Percentiles rank a stretch among this genome's conserved stretches.
Evolutionary conservation across 2,888 invertebrate genomes (phyloP).

Genomic region (Rugalucina vietnamica): DNA sequence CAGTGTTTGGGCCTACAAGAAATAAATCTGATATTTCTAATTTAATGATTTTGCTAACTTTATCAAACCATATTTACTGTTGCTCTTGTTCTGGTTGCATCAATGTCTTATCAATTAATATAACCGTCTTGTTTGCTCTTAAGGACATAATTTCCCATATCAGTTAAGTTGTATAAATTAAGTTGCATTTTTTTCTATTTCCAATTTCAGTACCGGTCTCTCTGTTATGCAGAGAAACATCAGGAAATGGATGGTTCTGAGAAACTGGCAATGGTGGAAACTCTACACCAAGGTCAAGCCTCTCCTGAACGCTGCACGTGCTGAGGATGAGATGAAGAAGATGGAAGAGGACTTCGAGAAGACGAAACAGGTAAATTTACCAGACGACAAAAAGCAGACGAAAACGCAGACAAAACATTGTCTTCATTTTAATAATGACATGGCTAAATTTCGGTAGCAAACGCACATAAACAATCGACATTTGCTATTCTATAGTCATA

Average conservation of each 20-base stretch:
- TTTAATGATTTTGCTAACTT: too few species aligned
- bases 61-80: too few species aligned
- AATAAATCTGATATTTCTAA: too few species aligned
- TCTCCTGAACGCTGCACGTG: constrained; percentile 98
- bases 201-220: constrained; percentile 94
- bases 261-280: constrained; percentile 99
- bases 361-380: too few species aligned
- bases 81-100: neutral
- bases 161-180: neutral
- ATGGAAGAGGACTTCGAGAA: constrained; percentile 98
- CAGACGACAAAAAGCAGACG: too few species aligned
- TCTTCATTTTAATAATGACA: too few species aligned
- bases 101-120: neutral
- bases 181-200: too few species aligned
- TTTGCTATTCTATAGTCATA: too few species aligned
- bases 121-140: neutral
- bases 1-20: too few species aligned
- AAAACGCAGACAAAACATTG: too few species aligned
- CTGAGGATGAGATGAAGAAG: constrained; percentile 99
- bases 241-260: constrained; percentile 99
- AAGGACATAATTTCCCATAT: neutral
- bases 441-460: too few species aligned
- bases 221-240: constrained; percentile 99
- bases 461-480: too few species aligned
- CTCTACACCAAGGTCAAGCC: constrained; percentile 92